phyloP scores from a whole-genome alignment of 1,140 invertebrate genomes.

The Pentalonia nigronervosa region DNA sequence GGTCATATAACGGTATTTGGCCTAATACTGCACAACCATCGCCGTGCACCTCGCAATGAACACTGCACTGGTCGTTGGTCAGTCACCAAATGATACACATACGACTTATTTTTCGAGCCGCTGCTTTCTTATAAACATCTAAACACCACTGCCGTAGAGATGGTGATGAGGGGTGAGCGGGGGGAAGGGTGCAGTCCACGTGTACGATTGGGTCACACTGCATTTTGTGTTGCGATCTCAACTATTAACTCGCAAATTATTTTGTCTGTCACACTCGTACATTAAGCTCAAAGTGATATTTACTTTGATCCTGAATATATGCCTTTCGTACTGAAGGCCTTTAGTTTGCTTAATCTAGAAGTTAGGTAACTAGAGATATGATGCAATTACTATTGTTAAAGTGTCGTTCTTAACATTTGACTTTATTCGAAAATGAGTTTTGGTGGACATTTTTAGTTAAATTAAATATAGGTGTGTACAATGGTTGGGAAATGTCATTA shows the following conservation, averaged over 20 bases:
- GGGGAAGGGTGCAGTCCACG: too few relatives aligned
- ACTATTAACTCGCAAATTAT: background rate
- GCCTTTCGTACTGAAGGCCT: too few relatives aligned
- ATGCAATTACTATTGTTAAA: background rate
- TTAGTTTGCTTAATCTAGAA: too few relatives aligned
- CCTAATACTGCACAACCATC: background rate
- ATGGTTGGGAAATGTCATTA: background rate
- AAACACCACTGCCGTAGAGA: too few relatives aligned
- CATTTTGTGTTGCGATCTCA: background rate
- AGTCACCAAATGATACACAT: background rate
- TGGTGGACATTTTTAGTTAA: background rate
- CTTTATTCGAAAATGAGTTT: background rate
- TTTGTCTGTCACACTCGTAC: background rate
- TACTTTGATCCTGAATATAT: too few relatives aligned
- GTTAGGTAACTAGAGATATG: background rate
- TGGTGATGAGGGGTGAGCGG: too few relatives aligned
- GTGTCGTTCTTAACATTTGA: background rate
- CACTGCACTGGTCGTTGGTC: background rate
- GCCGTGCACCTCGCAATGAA: background rate
- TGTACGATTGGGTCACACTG: background rate
- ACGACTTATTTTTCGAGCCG: background rate
- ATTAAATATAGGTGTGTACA: background rate
- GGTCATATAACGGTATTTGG: background rate
- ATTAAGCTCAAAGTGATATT: background rate
- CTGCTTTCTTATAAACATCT: background rate